Conservation (phyloP, 2,888 invertebrate genomes). For the Julus scandinavius region DNA sequence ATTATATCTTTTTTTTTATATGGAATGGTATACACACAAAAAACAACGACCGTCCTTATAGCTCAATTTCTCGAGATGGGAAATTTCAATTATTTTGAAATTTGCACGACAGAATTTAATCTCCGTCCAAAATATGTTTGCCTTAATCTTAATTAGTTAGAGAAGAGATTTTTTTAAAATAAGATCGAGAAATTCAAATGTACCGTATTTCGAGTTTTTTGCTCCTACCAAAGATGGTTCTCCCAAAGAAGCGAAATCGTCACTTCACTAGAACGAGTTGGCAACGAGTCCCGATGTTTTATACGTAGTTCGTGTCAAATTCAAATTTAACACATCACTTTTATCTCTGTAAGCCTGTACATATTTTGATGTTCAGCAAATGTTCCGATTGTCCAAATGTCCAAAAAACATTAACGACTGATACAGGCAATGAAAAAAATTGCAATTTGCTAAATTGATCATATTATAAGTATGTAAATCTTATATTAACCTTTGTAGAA, state of each 20-base stretch:
- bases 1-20: conserved; percentile 30
- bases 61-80: neutral
- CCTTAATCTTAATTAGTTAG: neutral
- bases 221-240: neutral
- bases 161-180: neutral
- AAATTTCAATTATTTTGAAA: neutral
- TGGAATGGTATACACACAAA: neutral
- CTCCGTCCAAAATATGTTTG: neutral
- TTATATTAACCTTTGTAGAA: too few species aligned
- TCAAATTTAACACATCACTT: too few species aligned
- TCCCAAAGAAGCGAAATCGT: neutral
- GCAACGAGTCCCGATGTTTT: neutral
- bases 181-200: neutral
- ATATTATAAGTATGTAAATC: too few species aligned
- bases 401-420: too few species aligned
- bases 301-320: too few species aligned
- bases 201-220: neutral
- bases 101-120: conserved; percentile 3
- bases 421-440: too few species aligned
- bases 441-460: too few species aligned
- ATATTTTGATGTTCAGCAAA: too few species aligned
- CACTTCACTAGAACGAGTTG: neutral
- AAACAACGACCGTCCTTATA: conserved; percentile 1
- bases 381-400: too few species aligned
- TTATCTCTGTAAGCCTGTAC: too few species aligned